phyloP scores from a whole-genome alignment of 2,113 vertebrate species.

The Brachionichthys hirsutus region DNA sequence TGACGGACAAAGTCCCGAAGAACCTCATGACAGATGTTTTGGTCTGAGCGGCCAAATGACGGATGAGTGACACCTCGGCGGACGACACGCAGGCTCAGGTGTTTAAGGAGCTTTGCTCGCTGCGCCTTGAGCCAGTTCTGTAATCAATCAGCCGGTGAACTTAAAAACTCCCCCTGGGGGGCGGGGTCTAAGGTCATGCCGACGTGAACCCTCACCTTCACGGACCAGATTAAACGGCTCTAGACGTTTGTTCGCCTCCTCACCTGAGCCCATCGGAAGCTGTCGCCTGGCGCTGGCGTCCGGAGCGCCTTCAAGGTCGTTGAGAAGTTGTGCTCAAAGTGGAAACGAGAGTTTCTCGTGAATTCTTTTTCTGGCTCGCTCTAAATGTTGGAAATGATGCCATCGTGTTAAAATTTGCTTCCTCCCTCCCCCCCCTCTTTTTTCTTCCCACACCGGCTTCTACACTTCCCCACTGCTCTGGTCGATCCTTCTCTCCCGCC shows the following conservation, averaged over 20 bases:
- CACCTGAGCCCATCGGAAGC: too few relatives aligned
- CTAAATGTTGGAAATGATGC: slow-evolving; percentile 54
- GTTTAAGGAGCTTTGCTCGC: not conserved
- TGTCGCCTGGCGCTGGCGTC: not conserved
- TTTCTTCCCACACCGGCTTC: slow-evolving; percentile 33
- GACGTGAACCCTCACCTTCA: too few relatives aligned
- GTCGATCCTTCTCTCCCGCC: slow-evolving; percentile 16
- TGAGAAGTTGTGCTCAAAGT: slow-evolving; percentile 17
- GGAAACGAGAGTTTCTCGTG: slow-evolving; percentile 37
- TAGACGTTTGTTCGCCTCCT: too few relatives aligned
- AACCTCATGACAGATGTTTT: not conserved
- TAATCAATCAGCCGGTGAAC: too few relatives aligned
- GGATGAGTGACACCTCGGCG: slow-evolving; percentile 27
- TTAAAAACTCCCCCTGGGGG: too few relatives aligned
- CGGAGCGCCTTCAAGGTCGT: slow-evolving; percentile 1
- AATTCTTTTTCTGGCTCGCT: slow-evolving; percentile 49
- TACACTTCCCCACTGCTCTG: slow-evolving; percentile 49
- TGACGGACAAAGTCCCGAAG: slow-evolving; percentile 38
- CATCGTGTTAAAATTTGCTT: slow-evolving; percentile 42
- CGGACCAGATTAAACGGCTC: too few relatives aligned
- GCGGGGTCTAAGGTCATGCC: too few relatives aligned
- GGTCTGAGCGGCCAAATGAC: not conserved
- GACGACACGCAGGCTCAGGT: not conserved
- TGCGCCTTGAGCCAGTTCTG: too few relatives aligned
- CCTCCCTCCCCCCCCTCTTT: not conserved